These are phyloP conservation scores for Mylabris sibirica DNA, from an alignment of 2,888 invertebrate genomes.

Conservation along the genomic window DNA sequence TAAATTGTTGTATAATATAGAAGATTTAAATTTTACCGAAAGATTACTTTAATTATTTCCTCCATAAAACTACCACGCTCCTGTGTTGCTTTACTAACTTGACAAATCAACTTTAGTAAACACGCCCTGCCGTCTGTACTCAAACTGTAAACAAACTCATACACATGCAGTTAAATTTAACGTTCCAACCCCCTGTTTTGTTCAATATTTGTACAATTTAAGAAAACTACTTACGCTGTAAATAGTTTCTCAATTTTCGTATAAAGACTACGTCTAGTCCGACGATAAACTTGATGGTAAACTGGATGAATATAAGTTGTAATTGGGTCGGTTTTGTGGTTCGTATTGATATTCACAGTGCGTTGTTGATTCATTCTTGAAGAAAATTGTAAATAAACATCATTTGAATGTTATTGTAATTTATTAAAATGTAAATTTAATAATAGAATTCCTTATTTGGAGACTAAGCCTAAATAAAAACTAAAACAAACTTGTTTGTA, in stretches of 20 bases:
- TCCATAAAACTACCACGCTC: constrained; percentile 68
- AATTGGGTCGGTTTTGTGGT: constrained; percentile 23
- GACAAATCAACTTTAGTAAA: constrained; percentile 72
- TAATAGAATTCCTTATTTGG: too few relatives aligned
- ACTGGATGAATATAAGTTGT: constrained; percentile 43
- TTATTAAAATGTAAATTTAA: too few relatives aligned
- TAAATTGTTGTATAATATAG: background rate
- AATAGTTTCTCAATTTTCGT: constrained; percentile 69
- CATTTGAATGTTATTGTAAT: too few relatives aligned
- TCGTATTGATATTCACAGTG: background rate
- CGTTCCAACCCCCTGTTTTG: background rate
- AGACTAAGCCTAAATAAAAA: too few relatives aligned
- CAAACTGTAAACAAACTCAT: constrained; percentile 50
- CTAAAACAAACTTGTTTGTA: too few relatives aligned
- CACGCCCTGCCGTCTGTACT: constrained; percentile 67
- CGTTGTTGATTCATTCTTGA: background rate
- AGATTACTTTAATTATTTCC: constrained; percentile 71
- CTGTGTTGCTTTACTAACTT: constrained; percentile 65
- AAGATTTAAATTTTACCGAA: constrained; percentile 65
- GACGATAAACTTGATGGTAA: constrained; percentile 64
- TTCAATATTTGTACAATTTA: background rate
- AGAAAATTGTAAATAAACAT: background rate
- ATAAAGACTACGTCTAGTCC: constrained; percentile 69
- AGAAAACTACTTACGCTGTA: constrained; percentile 66
- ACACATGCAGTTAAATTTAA: background rate